phyloP scores from a whole-genome alignment of 2,113 vertebrate species.

The Coracopsis vasa region DNA sequence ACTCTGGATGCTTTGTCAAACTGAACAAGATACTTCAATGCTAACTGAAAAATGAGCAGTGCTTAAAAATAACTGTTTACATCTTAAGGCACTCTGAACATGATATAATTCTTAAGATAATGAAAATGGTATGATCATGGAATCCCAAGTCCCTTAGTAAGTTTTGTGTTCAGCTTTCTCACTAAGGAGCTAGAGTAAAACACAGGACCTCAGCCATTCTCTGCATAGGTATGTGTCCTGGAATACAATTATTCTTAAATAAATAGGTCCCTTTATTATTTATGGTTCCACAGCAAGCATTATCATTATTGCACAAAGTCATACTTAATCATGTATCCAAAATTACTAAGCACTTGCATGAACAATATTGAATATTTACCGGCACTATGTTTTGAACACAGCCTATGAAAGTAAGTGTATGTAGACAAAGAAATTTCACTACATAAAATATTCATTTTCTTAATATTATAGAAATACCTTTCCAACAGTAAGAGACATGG shows the following conservation, averaged over 20 bases:
- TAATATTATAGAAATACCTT: constrained; percentile 80
- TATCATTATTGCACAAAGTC: neutral
- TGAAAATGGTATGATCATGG: neutral
- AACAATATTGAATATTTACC: neutral
- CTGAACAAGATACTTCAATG: neutral
- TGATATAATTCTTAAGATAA: neutral
- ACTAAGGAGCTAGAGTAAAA: neutral
- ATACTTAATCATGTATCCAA: neutral
- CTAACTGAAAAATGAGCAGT: neutral
- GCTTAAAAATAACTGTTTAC: neutral
- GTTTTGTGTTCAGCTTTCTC: neutral
- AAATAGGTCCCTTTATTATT: neutral
- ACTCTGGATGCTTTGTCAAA: neutral
- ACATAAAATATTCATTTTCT: neutral
- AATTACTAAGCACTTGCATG: neutral
- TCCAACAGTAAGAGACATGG: constrained; percentile 93
- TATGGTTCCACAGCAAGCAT: neutral
- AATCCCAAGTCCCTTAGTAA: neutral
- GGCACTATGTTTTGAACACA: neutral
- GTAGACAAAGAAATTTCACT: neutral
- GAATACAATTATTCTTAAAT: neutral
- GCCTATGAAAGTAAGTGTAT: neutral
- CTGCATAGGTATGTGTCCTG: neutral
- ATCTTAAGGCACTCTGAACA: neutral
- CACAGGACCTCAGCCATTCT: neutral